These are phyloP conservation scores for Chloropsis hardwickii DNA, from an alignment of 2,113 vertebrate species.

Conservation along the genomic window DNA sequence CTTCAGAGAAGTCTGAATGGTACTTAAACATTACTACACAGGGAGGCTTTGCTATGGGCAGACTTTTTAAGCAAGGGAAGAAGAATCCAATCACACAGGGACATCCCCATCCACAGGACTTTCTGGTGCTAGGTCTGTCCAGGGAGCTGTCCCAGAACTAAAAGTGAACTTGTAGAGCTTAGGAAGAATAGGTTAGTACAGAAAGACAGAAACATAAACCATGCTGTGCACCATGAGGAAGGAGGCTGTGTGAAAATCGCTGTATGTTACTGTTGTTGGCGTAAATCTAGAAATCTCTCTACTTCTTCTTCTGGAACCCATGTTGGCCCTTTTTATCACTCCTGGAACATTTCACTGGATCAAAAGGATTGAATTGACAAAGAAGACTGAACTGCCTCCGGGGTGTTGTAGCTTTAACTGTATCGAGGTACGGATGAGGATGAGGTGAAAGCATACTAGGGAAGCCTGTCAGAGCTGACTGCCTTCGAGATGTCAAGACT, in stretches of 20 bases:
- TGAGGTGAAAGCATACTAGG: neutral
- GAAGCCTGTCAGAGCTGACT: neutral
- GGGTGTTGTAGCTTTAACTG: neutral
- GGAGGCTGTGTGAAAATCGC: neutral
- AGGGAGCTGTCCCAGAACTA: neutral
- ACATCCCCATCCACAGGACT: neutral
- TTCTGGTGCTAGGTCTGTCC: neutral
- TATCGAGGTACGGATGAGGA: rapidly evolving
- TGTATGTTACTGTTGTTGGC: neutral
- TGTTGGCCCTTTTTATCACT: neutral
- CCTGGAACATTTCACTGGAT: neutral
- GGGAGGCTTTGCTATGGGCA: neutral
- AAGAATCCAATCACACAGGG: neutral
- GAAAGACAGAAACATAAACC: neutral
- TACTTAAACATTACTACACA: neutral
- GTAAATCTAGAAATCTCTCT: neutral
- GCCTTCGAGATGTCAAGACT: neutral
- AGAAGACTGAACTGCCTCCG: neutral
- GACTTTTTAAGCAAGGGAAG: neutral
- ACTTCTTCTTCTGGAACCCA: neutral
- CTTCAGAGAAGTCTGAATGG: neutral
- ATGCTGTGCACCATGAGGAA: neutral
- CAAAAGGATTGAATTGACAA: neutral
- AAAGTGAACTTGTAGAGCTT: neutral
- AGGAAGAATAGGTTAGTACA: neutral